Base-by-base conservation (phyloP, 2,113 vertebrate species). In the Nothocercus nigrocapillus region DNA sequence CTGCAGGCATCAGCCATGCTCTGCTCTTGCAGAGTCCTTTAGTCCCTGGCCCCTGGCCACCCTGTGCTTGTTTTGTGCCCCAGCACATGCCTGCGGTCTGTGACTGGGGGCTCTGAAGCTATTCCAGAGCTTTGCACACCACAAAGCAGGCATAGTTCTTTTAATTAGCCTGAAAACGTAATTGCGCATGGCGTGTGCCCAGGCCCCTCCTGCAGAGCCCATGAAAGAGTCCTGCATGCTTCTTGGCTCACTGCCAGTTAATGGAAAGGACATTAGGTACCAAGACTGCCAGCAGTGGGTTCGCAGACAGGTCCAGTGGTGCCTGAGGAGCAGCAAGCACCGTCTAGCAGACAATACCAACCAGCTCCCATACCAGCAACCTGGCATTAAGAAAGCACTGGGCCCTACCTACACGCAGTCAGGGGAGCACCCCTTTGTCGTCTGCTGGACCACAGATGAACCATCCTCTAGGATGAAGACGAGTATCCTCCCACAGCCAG, bases 71-170 rank as follows among this genome's bases (percentile, higher is more conserved):
- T 34, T 56, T 3, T 38, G 34, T 59, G 62, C 36, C 56, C 54
- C 49, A 63, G 42, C 10, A 25, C 75, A 32, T 19, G 47, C 27
- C 68, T 24, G 3, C 0, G 0, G 27, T 34, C 45, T 2, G 0
- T 40, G 32, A n/a, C 27, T 5, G 1, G 16, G 42, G 18, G 9
- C 62, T 56, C 47, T 75, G 81, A 63, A 64, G 56, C 36, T 1
- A 0, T 63, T 70, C 58, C 81, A 85, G 49, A 16, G 75, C 56
- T 76, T 85, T 51, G 32, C 42, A 58, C 7, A 2, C 63, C 18
- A 63, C 69, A 64, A 59, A 74, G 75, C 25, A 59, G 36, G 47
- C 34, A 18, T 1, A 2, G 68, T 45, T 63, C 69, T 51, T 85
- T 64, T 89, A 75, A 89, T 89, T 70, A 85, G 42, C 16, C 0